phyloP scores from a whole-genome alignment of 2,797 vertebrate genomes.

The Myripristis murdjan region DNA sequence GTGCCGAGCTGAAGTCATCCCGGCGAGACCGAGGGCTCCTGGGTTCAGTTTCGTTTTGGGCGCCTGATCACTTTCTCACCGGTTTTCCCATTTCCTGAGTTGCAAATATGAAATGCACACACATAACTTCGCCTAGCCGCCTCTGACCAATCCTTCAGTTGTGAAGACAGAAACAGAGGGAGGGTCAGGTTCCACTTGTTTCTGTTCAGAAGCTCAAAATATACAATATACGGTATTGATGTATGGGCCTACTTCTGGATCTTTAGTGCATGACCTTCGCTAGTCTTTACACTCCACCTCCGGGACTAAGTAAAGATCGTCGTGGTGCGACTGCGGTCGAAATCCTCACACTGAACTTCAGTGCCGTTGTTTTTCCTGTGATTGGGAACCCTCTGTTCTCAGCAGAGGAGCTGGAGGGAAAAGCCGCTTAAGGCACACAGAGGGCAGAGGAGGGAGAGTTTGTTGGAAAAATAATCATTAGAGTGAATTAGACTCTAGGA shows the following conservation, averaged over 20 bases:
- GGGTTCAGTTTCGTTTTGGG: slow-evolving; percentile 55
- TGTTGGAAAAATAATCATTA: slow-evolving; percentile 84
- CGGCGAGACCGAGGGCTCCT: slow-evolving; percentile 42
- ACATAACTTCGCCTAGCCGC: slow-evolving; percentile 54
- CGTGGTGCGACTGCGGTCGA: slow-evolving; percentile 37
- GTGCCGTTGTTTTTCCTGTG: slow-evolving; percentile 27
- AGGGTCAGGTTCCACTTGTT: slow-evolving; percentile 60
- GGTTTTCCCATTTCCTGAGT: slow-evolving; percentile 65
- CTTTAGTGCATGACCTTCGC: slow-evolving; percentile 6
- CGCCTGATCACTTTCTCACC: slow-evolving; percentile 60
- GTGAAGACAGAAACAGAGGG: slow-evolving; percentile 71
- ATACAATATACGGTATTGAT: slow-evolving; percentile 24
- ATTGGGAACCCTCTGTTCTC: slow-evolving; percentile 60
- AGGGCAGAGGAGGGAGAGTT: slow-evolving; percentile 62
- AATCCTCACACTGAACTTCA: slow-evolving; percentile 45
- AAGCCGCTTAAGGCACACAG: slow-evolving; percentile 68
- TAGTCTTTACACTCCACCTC: background rate
- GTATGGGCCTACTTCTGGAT: slow-evolving; percentile 17
- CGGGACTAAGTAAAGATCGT: background rate
- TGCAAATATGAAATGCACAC: slow-evolving; percentile 69
- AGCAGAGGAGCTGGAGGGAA: slow-evolving; percentile 62
- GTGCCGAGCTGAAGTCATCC: slow-evolving; percentile 45
- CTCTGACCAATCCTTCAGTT: slow-evolving; percentile 46
- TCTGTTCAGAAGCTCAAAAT: slow-evolving; percentile 34
- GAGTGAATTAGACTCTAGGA: slow-evolving; percentile 82